These are phyloP conservation scores for Lacanobia wlatinum DNA, from an alignment of 2,888 invertebrate species.

Conservation along the genomic window DNA sequence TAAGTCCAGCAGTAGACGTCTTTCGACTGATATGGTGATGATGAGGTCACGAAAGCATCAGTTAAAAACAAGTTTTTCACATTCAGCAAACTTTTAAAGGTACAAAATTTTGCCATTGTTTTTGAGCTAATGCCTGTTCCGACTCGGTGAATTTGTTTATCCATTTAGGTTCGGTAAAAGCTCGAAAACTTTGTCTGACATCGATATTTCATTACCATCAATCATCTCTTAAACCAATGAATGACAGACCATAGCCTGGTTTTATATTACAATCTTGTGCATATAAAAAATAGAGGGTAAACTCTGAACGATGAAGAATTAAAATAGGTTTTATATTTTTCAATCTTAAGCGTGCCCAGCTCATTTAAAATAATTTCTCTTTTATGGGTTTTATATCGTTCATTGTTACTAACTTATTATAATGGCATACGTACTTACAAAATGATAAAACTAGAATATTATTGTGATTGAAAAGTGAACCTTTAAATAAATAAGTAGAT, in stretches of 20 bases:
- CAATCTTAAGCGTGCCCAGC: too few species aligned
- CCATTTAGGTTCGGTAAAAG: conserved; percentile 30
- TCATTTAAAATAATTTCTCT: not conserved
- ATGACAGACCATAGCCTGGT: conserved; percentile 9
- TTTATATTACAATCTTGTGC: not conserved
- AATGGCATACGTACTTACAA: not conserved
- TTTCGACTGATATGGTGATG: too few species aligned
- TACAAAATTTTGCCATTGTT: not conserved
- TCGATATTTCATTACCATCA: conserved; percentile 42
- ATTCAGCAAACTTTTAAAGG: not conserved
- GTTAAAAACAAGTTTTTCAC: not conserved
- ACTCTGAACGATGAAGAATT: too few species aligned
- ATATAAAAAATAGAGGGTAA: too few species aligned
- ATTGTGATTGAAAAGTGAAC: not conserved
- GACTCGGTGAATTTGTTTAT: conserved; percentile 31
- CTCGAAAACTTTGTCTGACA: conserved; percentile 23
- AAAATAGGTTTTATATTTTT: too few species aligned
- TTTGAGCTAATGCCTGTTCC: conserved; percentile 1
- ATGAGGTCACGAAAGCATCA: too few species aligned
- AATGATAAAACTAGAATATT: not conserved
- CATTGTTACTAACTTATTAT: not conserved
- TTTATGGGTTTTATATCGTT: not conserved
- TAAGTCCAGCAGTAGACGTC: too few species aligned
- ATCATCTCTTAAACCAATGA: conserved; percentile 35
- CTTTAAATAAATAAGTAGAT: not conserved